These are phyloP conservation scores for Hapalemur alaotrensis DNA, from an alignment of 2,797 vertebrate species.

Conservation along the genomic window DNA sequence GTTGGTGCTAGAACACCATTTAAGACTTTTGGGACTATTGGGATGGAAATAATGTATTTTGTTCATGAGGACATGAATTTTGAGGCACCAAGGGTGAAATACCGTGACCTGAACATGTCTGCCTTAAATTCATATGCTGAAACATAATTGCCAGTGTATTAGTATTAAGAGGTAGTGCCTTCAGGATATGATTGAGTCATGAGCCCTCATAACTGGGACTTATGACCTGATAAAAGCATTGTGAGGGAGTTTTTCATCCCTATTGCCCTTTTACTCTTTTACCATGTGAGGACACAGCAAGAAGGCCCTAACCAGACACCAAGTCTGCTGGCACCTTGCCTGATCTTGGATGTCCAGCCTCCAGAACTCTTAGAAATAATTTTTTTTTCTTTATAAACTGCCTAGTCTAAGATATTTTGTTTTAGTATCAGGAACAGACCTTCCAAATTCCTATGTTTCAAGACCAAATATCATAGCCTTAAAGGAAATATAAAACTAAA, in stretches of 20 bases:
- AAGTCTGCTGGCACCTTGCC: too few relatives aligned
- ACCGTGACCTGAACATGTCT: background rate
- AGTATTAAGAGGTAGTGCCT: background rate
- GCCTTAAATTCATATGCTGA: background rate
- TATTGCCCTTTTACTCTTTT: too few relatives aligned
- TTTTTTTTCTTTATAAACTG: too few relatives aligned
- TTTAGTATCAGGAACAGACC: background rate
- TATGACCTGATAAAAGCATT: background rate
- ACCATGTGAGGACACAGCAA: too few relatives aligned
- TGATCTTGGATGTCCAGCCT: too few relatives aligned
- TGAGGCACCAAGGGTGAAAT: background rate
- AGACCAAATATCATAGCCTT: background rate
- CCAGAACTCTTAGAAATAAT: too few relatives aligned
- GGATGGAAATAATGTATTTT: background rate
- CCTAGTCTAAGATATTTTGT: background rate
- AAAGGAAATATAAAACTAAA: background rate
- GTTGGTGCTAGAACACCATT: background rate
- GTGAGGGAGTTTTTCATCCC: background rate
- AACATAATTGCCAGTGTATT: too few relatives aligned
- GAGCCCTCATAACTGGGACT: background rate
- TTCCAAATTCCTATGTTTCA: background rate
- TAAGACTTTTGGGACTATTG: background rate
- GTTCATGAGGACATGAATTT: background rate
- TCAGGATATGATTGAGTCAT: background rate
- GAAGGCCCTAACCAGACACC: too few relatives aligned